phyloP scores from a whole-genome alignment of 2,888 invertebrate species.

The Myopa testacea region DNA sequence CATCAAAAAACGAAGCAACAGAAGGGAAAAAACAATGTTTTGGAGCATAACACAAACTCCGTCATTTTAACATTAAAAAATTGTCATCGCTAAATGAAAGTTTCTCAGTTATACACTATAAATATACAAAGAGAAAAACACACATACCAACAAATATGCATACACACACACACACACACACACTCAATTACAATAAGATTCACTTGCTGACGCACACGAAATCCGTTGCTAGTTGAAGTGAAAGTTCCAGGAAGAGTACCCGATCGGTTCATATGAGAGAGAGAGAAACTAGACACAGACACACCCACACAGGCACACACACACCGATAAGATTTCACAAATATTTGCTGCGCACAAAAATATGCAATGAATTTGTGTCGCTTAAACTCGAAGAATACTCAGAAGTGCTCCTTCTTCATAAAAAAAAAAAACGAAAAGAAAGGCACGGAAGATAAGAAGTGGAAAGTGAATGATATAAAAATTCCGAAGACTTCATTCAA shows the following conservation, averaged over 20 bases:
- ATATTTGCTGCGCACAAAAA: conserved; percentile 59
- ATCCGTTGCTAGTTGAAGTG: background rate
- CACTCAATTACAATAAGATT: background rate
- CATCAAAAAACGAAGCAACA: too few species aligned
- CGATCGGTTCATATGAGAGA: too few species aligned
- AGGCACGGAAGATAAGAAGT: background rate
- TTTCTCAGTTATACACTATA: too few species aligned
- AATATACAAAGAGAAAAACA: too few species aligned
- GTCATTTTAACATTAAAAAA: conserved; percentile 22
- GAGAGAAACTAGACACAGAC: too few species aligned
- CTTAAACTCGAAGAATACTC: conserved; percentile 1
- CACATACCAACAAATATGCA: background rate
- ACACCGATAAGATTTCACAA: conserved; percentile 42
- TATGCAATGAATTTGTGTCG: conserved; percentile 52
- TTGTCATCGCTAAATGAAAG: conserved; percentile 9
- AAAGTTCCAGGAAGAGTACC: background rate
- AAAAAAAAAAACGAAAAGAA: background rate
- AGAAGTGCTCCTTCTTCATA: background rate
- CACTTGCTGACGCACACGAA: background rate
- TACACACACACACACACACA: background rate
- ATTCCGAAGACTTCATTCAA: too few species aligned
- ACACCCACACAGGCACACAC: too few species aligned
- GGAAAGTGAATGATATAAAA: background rate
- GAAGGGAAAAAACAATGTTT: too few species aligned
- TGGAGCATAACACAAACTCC: background rate